Conservation (phyloP, 2,888 invertebrate species). For the Catocala sponsa region DNA sequence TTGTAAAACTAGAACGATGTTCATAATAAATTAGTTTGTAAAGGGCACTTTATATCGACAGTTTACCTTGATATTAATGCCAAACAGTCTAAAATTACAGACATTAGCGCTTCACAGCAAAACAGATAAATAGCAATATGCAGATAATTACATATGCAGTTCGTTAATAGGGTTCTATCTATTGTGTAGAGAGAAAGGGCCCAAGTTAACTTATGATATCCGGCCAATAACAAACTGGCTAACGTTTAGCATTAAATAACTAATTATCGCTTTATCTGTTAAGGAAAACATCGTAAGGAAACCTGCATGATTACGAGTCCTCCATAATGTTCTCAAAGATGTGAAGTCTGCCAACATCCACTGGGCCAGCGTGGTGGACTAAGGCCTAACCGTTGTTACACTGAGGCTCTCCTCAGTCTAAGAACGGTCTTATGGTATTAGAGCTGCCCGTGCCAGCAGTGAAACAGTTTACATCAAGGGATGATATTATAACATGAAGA, state of each 20-base stretch:
- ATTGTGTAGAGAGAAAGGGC: conserved; percentile 43
- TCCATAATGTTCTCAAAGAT: no score
- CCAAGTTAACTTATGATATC: conserved; percentile 36
- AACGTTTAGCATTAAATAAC: conserved; percentile 6
- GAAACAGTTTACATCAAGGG: no score
- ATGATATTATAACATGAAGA: no score
- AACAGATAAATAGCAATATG: conserved; percentile 28
- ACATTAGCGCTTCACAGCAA: conserved; percentile 26
- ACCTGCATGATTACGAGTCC: no score
- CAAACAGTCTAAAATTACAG: conserved; percentile 33
- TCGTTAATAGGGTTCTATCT: conserved; percentile 23
- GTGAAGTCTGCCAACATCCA: no score
- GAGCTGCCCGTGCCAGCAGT: no score
- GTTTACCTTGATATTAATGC: neutral
- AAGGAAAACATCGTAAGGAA: no score
- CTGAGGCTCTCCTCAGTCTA: no score
- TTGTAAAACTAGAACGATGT: neutral
- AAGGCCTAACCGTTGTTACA: no score
- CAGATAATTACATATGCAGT: conserved; percentile 27
- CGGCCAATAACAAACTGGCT: conserved; percentile 32
- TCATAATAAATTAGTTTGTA: neutral
- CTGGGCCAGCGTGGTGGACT: no score
- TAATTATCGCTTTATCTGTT: no score
- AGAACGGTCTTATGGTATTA: no score
- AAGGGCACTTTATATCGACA: neutral